phyloP scores from a whole-genome alignment of 2,797 vertebrate species.

The Anabacerthia variegaticeps region DNA sequence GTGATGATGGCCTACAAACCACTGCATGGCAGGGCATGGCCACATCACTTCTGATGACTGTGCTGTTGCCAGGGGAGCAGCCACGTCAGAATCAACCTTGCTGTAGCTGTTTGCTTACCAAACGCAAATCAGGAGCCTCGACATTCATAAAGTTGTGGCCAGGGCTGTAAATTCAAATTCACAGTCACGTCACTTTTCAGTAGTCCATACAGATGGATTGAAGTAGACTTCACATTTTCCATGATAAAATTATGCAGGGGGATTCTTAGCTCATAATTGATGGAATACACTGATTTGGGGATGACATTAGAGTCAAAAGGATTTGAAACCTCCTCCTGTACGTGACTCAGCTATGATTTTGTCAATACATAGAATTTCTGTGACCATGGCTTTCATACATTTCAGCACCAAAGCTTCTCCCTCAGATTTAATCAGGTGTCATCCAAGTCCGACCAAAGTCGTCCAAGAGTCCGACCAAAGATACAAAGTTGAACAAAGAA shows the following conservation, averaged over 20 bases:
- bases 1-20: neutral
- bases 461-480: neutral
- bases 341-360: neutral
- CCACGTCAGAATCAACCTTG: neutral
- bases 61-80: neutral
- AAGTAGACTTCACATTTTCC: neutral
- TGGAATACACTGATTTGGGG: neutral
- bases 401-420: neutral
- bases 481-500: rapidly evolving
- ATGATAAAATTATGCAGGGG: neutral
- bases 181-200: neutral
- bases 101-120: neutral
- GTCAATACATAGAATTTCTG: neutral
- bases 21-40: rapidly evolving
- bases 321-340: neutral
- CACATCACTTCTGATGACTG: rapidly evolving
- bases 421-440: neutral
- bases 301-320: neutral
- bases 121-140: neutral
- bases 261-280: neutral
- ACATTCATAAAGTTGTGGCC: neutral
- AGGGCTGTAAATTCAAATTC: neutral
- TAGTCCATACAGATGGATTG: neutral
- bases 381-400: neutral
- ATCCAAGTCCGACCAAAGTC: no score